Percentiles rank a stretch among this genome's conserved stretches.
These are phyloP conservation scores for Tetragonisca angustula DNA, from an alignment of 2,888 invertebrate species.

Conservation along the genomic window DNA sequence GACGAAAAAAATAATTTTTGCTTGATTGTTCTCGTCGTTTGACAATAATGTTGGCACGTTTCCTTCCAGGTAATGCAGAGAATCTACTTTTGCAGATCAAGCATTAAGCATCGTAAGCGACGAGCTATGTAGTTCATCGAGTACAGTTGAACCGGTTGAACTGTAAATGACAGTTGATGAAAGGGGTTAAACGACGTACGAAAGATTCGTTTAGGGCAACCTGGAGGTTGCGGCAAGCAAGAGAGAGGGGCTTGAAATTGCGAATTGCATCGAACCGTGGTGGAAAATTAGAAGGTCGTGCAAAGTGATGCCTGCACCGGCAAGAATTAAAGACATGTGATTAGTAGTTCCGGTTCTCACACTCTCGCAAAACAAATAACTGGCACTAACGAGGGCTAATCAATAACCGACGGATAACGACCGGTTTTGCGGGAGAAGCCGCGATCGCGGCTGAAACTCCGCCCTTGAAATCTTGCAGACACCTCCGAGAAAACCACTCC, in stretches of 20 bases:
- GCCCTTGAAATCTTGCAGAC: constrained; percentile 76
- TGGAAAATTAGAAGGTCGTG: constrained; percentile 44
- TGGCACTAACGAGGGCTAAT: constrained; percentile 79
- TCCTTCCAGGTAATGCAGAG: no score
- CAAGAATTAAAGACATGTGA: constrained; percentile 47
- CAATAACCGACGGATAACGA: constrained; percentile 81
- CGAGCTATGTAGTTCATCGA: background rate
- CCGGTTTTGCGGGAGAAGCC: constrained; percentile 74
- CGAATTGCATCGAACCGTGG: constrained; percentile 8
- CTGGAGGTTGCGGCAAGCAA: background rate
- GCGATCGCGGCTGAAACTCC: constrained; percentile 77
- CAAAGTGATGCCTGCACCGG: constrained; percentile 14
- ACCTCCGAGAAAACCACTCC: constrained; percentile 63
- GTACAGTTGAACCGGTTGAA: background rate
- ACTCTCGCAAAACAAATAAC: constrained; percentile 75
- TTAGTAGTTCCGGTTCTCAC: constrained; percentile 79
- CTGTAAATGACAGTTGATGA: constrained; percentile 7
- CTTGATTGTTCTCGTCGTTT: no score
- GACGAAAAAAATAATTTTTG: no score
- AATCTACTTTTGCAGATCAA: background rate
- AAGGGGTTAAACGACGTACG: background rate
- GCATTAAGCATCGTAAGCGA: background rate
- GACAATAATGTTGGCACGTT: no score
- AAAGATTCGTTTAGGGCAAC: constrained; percentile 7
- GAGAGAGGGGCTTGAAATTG: background rate